These are phyloP conservation scores for Raja brachyura DNA, from an alignment of 2,113 vertebrate species.

Conservation along the genomic window DNA sequence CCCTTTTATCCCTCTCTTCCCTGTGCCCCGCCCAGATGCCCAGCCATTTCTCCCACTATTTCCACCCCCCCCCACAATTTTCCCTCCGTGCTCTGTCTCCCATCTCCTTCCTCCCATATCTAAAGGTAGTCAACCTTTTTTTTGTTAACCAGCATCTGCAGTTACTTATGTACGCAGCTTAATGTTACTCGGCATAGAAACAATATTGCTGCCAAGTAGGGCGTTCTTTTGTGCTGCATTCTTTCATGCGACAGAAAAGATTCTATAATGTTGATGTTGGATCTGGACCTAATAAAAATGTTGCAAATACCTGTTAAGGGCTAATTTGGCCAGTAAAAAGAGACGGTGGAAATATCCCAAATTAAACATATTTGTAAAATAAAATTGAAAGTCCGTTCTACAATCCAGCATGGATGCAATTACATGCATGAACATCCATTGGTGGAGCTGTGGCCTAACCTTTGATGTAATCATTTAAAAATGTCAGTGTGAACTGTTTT, in stretches of 20 bases:
- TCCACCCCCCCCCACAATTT: no score
- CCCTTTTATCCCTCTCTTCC: no score
- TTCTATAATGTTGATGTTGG: background rate
- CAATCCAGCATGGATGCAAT: background rate
- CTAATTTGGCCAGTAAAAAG: background rate
- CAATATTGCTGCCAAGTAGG: background rate
- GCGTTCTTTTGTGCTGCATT: background rate
- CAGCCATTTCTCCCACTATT: no score
- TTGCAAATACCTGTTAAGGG: background rate
- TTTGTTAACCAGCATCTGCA: no score
- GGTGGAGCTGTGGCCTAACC: background rate
- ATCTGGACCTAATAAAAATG: background rate
- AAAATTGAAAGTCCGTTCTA: background rate
- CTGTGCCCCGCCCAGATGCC: no score
- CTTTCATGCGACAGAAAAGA: background rate
- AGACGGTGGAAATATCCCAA: background rate
- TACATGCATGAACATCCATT: background rate
- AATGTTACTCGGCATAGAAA: background rate
- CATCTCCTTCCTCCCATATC: no score
- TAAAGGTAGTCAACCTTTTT: no score
- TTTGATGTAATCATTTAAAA: background rate
- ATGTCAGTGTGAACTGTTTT: background rate
- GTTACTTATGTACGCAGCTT: no score
- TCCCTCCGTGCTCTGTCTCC: no score
- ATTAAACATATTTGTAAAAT: background rate